Base-by-base conservation (phyloP, 2,888 invertebrate genomes). In the Hyles lineata region DNA sequence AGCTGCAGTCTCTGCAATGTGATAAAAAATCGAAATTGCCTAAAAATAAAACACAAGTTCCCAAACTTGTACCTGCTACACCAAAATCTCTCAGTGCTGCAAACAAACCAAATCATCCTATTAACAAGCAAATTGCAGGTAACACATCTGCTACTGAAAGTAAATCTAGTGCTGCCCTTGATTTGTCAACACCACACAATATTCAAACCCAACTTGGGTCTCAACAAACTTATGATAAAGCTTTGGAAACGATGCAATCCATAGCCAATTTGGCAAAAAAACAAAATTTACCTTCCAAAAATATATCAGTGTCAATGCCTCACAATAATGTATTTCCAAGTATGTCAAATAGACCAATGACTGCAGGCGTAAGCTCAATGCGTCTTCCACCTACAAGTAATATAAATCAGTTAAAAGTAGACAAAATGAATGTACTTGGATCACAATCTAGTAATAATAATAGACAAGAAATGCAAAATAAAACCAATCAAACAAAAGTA, bases 191-290 rank as follows among this genome's bases (percentile, higher is more conserved):
- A 72, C 92, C 93, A 70, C 93, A 93, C 79, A 91, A 88, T 80
- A 83, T 89, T 67, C 94, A 90, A 82, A 91, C 88, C 81, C 92
- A 92, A 77, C 82, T 91, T 71, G 90, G 87, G 61, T 89, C 89
- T 59, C 93, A 93, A 75, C 94, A 94, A 80, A 91, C 91, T 32
- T 85, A 86, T 79, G 84, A 88, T 76, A 93, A 94, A 84, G 89
- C 91, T 70, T 90, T 95, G 83, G 94, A 94, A 85, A 94, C 94
- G 60, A 95, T 95, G 95, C 94, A 95, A 76, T 92, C 95, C 63
- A 95, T 95, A 79, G 94, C 92, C 52, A 95, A 94, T 85, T 87
- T 95, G 73, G 95, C 94, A 72, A 95, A 94, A 78, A 93, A 94
- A 83, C 95, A 95, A 83, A 91, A 86, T 80, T 84, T 92, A 50